A percentile compares a stretch with the other conserved stretches of the same genome.
These are phyloP conservation scores for Aphelenchoides avenae DNA, from an alignment of 1,140 invertebrate species.

Conservation along the genomic window DNA sequence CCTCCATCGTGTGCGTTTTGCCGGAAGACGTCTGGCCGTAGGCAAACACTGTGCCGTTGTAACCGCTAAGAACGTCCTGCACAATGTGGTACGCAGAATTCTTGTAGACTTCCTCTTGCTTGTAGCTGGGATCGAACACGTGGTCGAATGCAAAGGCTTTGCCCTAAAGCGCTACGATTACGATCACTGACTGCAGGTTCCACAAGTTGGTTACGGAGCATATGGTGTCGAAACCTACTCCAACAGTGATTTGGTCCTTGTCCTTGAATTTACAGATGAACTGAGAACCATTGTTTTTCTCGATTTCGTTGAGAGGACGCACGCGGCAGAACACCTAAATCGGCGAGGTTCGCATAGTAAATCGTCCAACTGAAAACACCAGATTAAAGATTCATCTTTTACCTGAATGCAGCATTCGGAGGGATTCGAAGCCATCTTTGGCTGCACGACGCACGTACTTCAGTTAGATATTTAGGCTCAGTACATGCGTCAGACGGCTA, in stretches of 20 bases:
- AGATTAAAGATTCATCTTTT: background rate
- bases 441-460: no score
- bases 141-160: constrained; percentile 98
- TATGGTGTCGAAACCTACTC: constrained; percentile 70
- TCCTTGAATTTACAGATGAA: constrained; percentile 95
- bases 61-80: constrained; percentile 83
- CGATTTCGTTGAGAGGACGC: constrained; percentile 91
- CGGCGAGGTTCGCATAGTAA: background rate
- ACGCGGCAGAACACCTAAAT: constrained; percentile 88
- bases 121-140: constrained; percentile 94
- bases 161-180: constrained; percentile 67
- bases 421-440: constrained; percentile 24
- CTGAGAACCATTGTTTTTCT: constrained; percentile 94
- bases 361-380: constrained; percentile 9
- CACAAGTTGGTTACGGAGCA: no score
- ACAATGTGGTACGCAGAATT: constrained; percentile 63
- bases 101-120: constrained; percentile 96
- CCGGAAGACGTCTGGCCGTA: constrained; percentile 99
- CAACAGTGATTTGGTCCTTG: constrained; percentile 90
- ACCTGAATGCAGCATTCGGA: constrained; percentile 56
- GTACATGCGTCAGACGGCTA: background rate
- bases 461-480: constrained; percentile 8
- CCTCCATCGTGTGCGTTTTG: constrained; percentile 99
- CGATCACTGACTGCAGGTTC: background rate
- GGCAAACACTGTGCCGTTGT: constrained; percentile 99